These are phyloP conservation scores for Mylabris sibirica DNA, from an alignment of 2,888 invertebrate species.

Conservation along the genomic window DNA sequence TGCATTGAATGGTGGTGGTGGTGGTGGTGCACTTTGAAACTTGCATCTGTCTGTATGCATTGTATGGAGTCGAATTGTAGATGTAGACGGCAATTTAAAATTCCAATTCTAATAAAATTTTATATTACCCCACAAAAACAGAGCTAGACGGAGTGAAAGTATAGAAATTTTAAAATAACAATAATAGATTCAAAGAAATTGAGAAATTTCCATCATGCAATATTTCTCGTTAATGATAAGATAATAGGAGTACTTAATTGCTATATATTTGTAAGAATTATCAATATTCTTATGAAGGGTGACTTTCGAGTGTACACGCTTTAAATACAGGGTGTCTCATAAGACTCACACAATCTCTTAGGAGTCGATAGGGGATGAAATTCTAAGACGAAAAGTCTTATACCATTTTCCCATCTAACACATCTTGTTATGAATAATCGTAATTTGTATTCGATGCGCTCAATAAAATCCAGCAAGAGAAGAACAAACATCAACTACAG, in stretches of 20 bases:
- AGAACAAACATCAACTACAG: no score
- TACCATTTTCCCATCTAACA: no score
- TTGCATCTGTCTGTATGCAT: background rate
- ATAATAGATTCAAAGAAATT: background rate
- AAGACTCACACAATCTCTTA: no score
- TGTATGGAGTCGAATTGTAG: background rate
- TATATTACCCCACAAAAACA: background rate
- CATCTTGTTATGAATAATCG: no score
- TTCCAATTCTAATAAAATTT: conserved; percentile 16
- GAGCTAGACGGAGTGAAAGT: background rate
- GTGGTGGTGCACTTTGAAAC: conserved; percentile 8
- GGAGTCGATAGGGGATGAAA: no score
- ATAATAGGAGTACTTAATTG: background rate
- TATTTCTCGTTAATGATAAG: background rate
- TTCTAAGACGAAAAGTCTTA: no score
- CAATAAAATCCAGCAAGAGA: no score
- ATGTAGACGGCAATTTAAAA: conserved; percentile 1
- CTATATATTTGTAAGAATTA: background rate
- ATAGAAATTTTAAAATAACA: background rate
- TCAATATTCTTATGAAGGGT: background rate
- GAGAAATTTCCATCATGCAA: background rate
- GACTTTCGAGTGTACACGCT: background rate
- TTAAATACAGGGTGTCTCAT: no score
- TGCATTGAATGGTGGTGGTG: background rate
- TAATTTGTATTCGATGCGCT: no score